Base-by-base conservation (phyloP, 2,113 vertebrate species). In the Megalops atlanticus region DNA sequence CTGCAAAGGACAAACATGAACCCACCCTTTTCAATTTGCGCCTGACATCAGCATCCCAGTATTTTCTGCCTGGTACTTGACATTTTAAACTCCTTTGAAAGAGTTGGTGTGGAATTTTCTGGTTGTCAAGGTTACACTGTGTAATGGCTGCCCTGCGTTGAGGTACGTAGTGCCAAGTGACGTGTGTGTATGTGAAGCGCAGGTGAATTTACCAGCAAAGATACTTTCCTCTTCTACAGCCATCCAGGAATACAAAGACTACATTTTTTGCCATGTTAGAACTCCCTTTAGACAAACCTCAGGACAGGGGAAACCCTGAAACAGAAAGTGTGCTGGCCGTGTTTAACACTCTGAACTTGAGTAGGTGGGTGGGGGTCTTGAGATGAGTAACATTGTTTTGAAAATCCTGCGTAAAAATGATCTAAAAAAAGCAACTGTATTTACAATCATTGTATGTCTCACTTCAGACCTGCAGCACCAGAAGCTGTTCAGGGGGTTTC, bases 351-450 rank as follows among this genome's bases (percentile, higher is more conserved):
- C 58, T 35, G 70, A 35, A 47, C 54, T 72, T 74, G n/a, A 18
- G 39, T 75, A 75, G 43, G 74, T 15, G 80, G 33, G 14, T 39
- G 80, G 54, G 52, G 1, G 31, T 31, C 41, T 64, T 36, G 58
- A n/a, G 38, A 47, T 31, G 49, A 68, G 31, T 81, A 64, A 43
- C 74, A 68, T 76, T 76, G 71, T 49, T n/a, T n/a, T 64, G 39
- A 45, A 76, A 69, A 73, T 45, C n/a, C 72, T 43, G 36, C 54
- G 52, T n/a, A 74, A 58, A 74, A 80, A 80, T 7, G 58, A 27
- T 43, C 15, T 1, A 33, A 41, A 49, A 40, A 43, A 2, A n/a
- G 24, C 58, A n/a, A 21, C 27, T 64, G n/a, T 64, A 64, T 64
- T 24, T 64, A 64, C 58, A 64, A 43, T 74, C 33, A 41, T 14